These are phyloP conservation scores for Phalacrocorax aristotelis DNA, from an alignment of 2,113 vertebrate species.

Conservation along the genomic window DNA sequence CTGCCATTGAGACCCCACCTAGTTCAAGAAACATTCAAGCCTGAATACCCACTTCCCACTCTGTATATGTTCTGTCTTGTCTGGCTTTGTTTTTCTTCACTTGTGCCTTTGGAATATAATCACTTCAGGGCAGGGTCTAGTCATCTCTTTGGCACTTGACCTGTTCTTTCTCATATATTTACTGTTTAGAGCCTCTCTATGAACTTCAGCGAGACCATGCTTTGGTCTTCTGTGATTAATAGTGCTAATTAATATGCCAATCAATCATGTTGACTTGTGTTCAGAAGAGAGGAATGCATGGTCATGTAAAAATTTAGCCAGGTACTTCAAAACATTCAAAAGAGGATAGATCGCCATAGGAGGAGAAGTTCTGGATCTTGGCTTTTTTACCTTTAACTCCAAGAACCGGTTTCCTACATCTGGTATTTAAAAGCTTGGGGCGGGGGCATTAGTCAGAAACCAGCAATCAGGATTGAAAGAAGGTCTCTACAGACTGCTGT, in stretches of 20 bases:
- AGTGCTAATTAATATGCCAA: background rate
- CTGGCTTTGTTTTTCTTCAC: conserved; percentile 34
- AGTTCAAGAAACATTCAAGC: conserved; percentile 37
- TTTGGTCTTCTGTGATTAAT: conserved; percentile 47
- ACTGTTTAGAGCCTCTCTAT: background rate
- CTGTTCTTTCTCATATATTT: conserved; percentile 5
- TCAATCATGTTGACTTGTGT: conserved; percentile 34
- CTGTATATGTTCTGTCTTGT: conserved; percentile 52
- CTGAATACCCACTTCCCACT: conserved; percentile 61
- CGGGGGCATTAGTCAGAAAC: background rate
- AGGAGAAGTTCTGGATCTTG: background rate
- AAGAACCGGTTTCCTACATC: background rate
- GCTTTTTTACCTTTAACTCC: background rate
- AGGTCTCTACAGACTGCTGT: background rate
- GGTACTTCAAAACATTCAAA: background rate
- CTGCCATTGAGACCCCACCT: conserved; percentile 50
- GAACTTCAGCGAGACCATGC: background rate
- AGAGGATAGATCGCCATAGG: background rate
- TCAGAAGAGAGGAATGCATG: conserved; percentile 1
- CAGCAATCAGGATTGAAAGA: background rate
- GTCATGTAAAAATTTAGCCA: background rate
- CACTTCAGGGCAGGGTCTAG: conserved; percentile 51
- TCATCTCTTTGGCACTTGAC: conserved; percentile 59
- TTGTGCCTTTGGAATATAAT: conserved; percentile 40
- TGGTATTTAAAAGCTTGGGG: background rate